phyloP scores from a whole-genome alignment of 2,888 invertebrate species.

The Dermolepida albohirtum region DNA sequence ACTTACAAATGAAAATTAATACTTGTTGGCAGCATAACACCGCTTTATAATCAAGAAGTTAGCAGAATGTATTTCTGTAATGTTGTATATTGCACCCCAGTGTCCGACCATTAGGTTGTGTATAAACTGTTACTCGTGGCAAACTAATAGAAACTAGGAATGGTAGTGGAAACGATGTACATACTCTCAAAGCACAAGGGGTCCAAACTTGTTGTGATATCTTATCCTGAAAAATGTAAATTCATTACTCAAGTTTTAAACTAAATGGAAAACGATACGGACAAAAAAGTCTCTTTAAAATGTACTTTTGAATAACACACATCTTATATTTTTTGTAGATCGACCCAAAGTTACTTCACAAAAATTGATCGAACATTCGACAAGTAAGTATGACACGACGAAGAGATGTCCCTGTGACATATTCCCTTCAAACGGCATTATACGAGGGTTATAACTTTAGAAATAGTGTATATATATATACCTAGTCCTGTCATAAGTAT shows the following conservation, averaged over 20 bases:
- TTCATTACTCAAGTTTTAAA: not conserved
- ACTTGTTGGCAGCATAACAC: constrained; percentile 40
- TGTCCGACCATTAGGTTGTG: constrained; percentile 26
- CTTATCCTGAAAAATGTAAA: constrained; percentile 16
- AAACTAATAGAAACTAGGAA: constrained; percentile 32
- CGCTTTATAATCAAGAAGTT: constrained; percentile 43
- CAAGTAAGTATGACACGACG: no score
- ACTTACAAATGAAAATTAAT: constrained; percentile 44
- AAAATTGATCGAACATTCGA: no score
- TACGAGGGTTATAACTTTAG: no score
- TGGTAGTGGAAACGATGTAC: not conserved
- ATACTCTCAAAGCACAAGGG: constrained; percentile 11
- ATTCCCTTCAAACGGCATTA: no score
- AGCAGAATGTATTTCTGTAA: constrained; percentile 32
- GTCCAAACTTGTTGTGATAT: constrained; percentile 21
- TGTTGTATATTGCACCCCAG: constrained; percentile 42
- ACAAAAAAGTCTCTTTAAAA: no score
- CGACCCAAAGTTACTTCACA: no score
- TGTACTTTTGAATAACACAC: no score
- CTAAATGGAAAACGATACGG: no score
- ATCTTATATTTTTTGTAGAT: no score
- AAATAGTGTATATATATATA: no score
- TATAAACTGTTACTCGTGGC: constrained; percentile 25
- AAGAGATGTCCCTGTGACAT: no score
- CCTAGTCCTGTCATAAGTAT: no score